phyloP scores from a whole-genome alignment of 1,140 invertebrate genomes.

The Pogonognathellus flavescens region DNA sequence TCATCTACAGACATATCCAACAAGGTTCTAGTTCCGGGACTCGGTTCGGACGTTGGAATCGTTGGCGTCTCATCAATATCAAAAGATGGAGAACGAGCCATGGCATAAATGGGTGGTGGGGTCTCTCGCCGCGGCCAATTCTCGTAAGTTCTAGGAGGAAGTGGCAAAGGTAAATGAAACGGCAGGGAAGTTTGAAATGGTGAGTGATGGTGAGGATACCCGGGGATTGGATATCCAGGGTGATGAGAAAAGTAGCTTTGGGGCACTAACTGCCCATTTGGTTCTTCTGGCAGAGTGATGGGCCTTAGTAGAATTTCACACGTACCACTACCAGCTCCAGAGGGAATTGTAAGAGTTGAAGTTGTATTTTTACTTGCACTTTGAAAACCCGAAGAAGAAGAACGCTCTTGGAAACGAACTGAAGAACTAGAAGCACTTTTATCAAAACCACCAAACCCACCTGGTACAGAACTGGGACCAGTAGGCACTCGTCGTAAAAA shows the following conservation, averaged over 20 bases:
- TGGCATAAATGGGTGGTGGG: conserved; percentile 60
- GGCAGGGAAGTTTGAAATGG: conserved; percentile 47
- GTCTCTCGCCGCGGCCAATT: conserved; percentile 65
- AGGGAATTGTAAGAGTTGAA: conserved; percentile 55
- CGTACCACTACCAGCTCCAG: conserved; percentile 56
- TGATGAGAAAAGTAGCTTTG: conserved; percentile 45
- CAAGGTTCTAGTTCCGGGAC: conserved; percentile 66
- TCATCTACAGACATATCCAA: conserved; percentile 91
- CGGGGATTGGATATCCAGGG: conserved; percentile 48
- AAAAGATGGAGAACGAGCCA: conserved; percentile 65
- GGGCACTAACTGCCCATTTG: conserved; percentile 47
- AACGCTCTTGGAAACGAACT: conserved; percentile 61
- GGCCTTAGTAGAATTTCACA: conserved; percentile 65
- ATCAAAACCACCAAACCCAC: conserved; percentile 32
- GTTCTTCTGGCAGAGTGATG: conserved; percentile 65
- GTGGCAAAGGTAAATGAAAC: conserved; percentile 41
- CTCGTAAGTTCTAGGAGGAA: conserved; percentile 65
- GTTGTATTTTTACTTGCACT: conserved; percentile 66
- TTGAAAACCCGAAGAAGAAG: conserved; percentile 66
- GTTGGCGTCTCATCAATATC: conserved; percentile 58
- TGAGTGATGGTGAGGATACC: conserved; percentile 41
- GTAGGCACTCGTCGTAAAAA: conserved; percentile 58
- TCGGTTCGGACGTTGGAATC: conserved; percentile 64
- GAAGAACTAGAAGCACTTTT: conserved; percentile 60
- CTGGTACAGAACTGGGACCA: conserved; percentile 33